Evolutionary conservation across 2,113 vertebrate genomes (phyloP).

Genomic region (Pseudorhombus dupliciocellatus): DNA sequence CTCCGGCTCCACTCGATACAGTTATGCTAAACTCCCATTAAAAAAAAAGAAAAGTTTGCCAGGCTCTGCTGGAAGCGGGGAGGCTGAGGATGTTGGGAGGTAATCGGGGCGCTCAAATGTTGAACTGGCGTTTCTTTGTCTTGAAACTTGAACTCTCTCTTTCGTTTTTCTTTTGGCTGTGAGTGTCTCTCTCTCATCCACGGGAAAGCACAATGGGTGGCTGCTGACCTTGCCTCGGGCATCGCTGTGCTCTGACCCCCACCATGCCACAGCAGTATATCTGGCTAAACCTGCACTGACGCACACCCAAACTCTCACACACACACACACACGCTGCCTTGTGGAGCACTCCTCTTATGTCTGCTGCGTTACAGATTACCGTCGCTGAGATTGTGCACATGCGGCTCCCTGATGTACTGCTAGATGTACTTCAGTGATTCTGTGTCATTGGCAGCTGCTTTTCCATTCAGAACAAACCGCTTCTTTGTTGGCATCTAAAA

Average conservation of each 20-base stretch:
- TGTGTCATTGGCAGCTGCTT: background rate
- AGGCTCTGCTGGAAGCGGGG: background rate
- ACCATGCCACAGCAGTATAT: conserved; percentile 22
- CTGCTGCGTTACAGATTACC: conserved; percentile 36
- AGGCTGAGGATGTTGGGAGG: background rate
- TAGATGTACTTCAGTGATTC: conserved; percentile 17
- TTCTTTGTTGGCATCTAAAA: conserved; percentile 7
- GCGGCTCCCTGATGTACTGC: conserved; percentile 4
- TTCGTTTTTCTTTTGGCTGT: background rate
- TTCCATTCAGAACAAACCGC: conserved; percentile 16
- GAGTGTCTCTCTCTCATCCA: background rate
- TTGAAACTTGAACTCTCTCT: background rate
- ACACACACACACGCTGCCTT: background rate
- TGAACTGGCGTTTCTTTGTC: background rate
- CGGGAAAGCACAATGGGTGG: conserved; percentile 19
- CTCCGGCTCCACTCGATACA: conserved; percentile 3
- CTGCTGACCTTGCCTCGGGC: conserved; percentile 65
- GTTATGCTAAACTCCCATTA: conserved; percentile 32
- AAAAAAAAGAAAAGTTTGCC: conserved; percentile 43
- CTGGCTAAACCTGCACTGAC: conserved; percentile 17
- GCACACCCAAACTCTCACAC: background rate
- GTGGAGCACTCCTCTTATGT: conserved; percentile 14
- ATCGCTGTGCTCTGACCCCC: conserved; percentile 52
- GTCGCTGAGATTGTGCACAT: conserved; percentile 8
- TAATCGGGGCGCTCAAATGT: background rate